Conservation (phyloP, 2,888 invertebrate species). For the Ophioninae sp. region DNA sequence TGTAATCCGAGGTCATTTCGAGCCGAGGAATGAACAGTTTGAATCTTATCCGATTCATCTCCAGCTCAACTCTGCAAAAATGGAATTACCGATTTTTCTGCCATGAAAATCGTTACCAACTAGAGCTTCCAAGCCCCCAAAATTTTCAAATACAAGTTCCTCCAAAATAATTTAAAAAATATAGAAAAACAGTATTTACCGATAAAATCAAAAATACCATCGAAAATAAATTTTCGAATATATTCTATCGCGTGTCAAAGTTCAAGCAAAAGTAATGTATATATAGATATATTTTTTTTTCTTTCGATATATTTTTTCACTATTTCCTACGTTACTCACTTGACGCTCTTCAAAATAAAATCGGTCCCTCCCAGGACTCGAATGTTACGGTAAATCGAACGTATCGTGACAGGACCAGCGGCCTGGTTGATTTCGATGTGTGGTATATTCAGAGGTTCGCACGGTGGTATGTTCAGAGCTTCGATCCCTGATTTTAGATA, state of each 20-base stretch:
- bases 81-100: neutral
- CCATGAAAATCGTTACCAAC: neutral
- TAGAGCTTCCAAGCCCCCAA: neutral
- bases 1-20: constrained; percentile 85
- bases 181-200: too few species aligned
- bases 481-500: constrained; percentile 85
- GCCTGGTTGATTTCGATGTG: constrained; percentile 87
- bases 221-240: too few species aligned
- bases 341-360: constrained; percentile 85
- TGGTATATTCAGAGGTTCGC: constrained; percentile 88
- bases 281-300: neutral
- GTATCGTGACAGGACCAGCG: constrained; percentile 86
- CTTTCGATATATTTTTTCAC: neutral
- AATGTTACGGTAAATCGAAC: constrained; percentile 86
- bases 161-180: neutral
- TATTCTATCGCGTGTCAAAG: neutral
- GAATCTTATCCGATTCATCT: constrained; percentile 83
- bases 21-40: constrained; percentile 86
- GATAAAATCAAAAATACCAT: too few species aligned
- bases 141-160: neutral
- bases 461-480: constrained; percentile 86
- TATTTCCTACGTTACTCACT: constrained; percentile 81
- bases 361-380: constrained; percentile 85
- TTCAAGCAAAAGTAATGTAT: neutral
- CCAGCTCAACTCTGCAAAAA: constrained; percentile 82